Base-by-base conservation (phyloP, 1,140 invertebrate genomes). In the Psix sp. region DNA sequence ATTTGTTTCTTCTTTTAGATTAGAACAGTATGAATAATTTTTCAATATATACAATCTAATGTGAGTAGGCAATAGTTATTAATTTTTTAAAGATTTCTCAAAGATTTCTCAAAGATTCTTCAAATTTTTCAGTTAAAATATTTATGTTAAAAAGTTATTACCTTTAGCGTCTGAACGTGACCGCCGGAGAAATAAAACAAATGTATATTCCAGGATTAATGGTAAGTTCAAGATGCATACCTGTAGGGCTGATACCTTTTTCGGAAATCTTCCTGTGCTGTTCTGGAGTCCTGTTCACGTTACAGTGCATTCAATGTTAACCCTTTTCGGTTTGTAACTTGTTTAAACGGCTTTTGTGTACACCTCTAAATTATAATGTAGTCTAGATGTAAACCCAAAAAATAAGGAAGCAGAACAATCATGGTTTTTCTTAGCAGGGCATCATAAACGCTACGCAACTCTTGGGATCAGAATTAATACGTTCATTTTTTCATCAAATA, bases 301-400 rank as follows among this genome's bases (percentile, higher is more conserved):
- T 54, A 70, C 66, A 70, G 66, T 60, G 66, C 66, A 60, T 70
- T 70, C 66, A 70, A 70, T 70, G 66, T 70, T 70, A 70, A 70
- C 66, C 66, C 66, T 70, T 70, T 60, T 70, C 60, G 56, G 66
- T 60, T 70, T 70, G 46, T 48, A 48, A 70, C 66, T 62, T 56
- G 57, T 62, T 48, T 56, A 56, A 62, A 20, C 16, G 48, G 6
- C 15, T 42, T 59, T 35, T 40, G 56, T 70, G 20, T 51, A 40
- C 31, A 20, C 21, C 18, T 38, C 14, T 42, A 42, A 62, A 71
- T 54, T 62, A 70, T 35, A 48, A 46, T n/a, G 15, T 68, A 35
- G 31, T 17, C 18, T 54, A 16, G 43, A 35, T 52, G 31, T 49
- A 56, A 54, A 33, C 18, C 35, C 26, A 56, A 71, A 62, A 62